Conservation (phyloP, 2,797 vertebrate genomes). For the Phylloscopus collybita region DNA sequence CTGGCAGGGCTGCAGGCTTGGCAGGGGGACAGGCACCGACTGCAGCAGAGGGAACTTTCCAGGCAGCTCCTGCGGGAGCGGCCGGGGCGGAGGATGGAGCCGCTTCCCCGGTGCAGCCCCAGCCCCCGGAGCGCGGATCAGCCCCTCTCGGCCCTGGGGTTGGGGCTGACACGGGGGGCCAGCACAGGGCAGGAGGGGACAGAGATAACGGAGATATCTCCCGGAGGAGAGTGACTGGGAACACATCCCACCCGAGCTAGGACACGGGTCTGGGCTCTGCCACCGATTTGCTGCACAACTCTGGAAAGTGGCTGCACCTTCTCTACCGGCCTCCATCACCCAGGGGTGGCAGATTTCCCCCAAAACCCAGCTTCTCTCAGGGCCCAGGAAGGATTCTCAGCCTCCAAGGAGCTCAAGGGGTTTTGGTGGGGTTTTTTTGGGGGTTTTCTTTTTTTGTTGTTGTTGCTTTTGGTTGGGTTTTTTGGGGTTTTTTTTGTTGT, state of each 20-base stretch:
- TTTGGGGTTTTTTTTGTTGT: too few species aligned
- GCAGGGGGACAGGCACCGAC: slow-evolving; percentile 48
- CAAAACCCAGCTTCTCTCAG: not conserved
- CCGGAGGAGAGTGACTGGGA: not conserved
- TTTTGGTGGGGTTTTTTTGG: too few species aligned
- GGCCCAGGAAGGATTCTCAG: not conserved
- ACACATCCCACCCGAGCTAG: not conserved
- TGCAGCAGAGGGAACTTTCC: slow-evolving; percentile 60
- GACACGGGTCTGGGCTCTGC: not conserved
- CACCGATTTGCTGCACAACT: not conserved
- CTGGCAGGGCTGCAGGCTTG: slow-evolving; percentile 56
- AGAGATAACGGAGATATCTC: not conserved
- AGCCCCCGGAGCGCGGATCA: accelerated
- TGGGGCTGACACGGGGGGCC: not conserved
- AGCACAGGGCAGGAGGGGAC: not conserved
- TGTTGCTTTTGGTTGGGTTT: too few species aligned
- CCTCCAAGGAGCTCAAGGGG: not conserved
- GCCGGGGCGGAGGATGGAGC: not conserved
- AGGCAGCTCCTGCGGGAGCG: not conserved
- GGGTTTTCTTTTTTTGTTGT: not conserved
- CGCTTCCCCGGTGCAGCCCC: not conserved
- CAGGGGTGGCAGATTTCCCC: not conserved
- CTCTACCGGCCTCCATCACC: not conserved
- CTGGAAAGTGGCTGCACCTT: not conserved
- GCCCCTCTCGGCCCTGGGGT: not conserved